Percentiles rank a stretch among this genome's conserved stretches.
These are phyloP conservation scores for Echinarachnius parma DNA, from an alignment of 53 echinoderm and acorn worm genomes.

Conservation along the genomic window DNA sequence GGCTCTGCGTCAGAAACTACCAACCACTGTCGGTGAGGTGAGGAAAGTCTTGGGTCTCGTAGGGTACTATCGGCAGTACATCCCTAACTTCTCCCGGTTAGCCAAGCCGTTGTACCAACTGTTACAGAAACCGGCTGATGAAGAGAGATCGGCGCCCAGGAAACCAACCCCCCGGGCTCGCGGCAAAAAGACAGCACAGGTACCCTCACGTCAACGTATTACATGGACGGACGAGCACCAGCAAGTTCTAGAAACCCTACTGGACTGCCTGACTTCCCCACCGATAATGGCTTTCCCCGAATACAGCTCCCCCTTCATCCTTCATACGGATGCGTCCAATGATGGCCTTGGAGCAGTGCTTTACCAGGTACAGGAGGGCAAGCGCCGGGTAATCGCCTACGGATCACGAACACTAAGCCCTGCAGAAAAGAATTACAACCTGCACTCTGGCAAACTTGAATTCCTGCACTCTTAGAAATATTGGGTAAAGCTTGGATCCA, in stretches of 20 bases:
- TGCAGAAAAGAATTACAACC: slow-evolving; percentile 58
- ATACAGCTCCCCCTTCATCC: background rate
- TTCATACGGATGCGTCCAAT: slow-evolving; percentile 62
- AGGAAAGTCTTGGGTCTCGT: slow-evolving; percentile 50
- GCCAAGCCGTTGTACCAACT: slow-evolving; percentile 55
- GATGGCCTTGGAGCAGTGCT: slow-evolving; percentile 63
- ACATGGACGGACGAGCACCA: slow-evolving; percentile 21
- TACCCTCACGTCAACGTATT: slow-evolving; percentile 12
- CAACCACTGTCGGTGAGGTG: slow-evolving; percentile 48
- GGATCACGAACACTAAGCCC: slow-evolving; percentile 47
- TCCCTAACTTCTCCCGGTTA: slow-evolving; percentile 42
- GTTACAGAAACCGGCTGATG: background rate
- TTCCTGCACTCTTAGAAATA: slow-evolving; percentile 44
- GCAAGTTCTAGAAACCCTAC: slow-evolving; percentile 2
- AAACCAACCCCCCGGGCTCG: background rate
- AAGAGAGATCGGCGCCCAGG: background rate
- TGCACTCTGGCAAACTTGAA: slow-evolving; percentile 53
- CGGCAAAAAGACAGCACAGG: slow-evolving; percentile 12
- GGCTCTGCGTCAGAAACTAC: slow-evolving; percentile 25
- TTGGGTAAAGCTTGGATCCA: no score
- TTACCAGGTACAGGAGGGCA: slow-evolving; percentile 58
- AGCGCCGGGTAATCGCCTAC: slow-evolving; percentile 49
- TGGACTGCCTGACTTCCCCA: slow-evolving; percentile 3
- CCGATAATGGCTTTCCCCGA: slow-evolving; percentile 40
- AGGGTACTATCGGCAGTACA: slow-evolving; percentile 50